Evolutionary conservation across 2,888 invertebrate species (phyloP).

Genomic region (Poecilus cupreus): DNA sequence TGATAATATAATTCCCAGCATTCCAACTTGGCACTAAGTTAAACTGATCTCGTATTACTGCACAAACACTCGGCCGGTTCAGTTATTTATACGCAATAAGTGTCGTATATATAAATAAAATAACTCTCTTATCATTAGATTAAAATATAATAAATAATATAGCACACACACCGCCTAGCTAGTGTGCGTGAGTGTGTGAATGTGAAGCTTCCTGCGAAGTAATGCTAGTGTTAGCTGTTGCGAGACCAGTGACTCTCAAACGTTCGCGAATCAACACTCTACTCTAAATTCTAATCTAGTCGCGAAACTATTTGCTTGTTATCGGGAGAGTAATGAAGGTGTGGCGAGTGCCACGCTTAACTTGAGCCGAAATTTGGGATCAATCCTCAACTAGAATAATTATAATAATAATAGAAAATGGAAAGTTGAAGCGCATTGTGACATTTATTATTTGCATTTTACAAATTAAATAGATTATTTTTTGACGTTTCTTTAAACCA

Average conservation of each 20-base stretch:
- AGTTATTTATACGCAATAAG: conserved; percentile 22
- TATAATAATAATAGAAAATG: too few relatives aligned
- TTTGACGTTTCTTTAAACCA: too few relatives aligned
- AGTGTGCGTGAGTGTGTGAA: not conserved
- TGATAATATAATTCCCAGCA: conserved; percentile 33
- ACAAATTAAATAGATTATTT: too few relatives aligned
- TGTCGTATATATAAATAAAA: conserved; percentile 33
- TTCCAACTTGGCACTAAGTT: conserved; percentile 9
- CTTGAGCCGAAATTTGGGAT: too few relatives aligned
- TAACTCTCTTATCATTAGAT: conserved; percentile 36
- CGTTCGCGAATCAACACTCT: too few relatives aligned
- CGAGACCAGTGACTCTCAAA: not conserved
- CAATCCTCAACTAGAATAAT: too few relatives aligned
- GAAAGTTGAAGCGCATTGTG: too few relatives aligned
- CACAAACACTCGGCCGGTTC: not conserved
- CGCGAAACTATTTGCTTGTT: too few relatives aligned
- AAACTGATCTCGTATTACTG: not conserved
- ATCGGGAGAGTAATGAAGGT: too few relatives aligned
- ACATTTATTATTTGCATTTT: too few relatives aligned
- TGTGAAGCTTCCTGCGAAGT: not conserved
- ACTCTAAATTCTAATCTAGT: too few relatives aligned
- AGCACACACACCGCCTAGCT: not conserved
- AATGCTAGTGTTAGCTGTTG: not conserved
- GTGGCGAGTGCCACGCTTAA: too few relatives aligned
- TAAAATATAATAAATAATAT: conserved; percentile 33